These are phyloP conservation scores for Zaprionus capensis DNA, from an alignment of 1,140 invertebrate species.

Conservation along the genomic window DNA sequence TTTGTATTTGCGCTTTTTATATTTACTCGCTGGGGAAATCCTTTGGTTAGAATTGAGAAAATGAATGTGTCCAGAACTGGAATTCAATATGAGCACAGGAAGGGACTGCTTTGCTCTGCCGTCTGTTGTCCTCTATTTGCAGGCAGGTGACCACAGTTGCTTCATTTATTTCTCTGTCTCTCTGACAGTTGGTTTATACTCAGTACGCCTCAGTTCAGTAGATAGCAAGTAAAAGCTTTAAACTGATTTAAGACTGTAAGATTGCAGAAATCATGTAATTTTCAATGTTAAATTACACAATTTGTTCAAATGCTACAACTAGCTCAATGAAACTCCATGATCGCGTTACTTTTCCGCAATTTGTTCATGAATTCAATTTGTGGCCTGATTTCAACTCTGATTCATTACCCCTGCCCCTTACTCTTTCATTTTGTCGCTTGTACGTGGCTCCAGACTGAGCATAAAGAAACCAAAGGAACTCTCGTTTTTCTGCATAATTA, in stretches of 20 bases:
- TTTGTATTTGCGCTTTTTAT: conserved; percentile 11
- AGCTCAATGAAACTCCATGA: not conserved
- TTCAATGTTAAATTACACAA: not conserved
- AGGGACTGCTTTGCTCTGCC: not conserved
- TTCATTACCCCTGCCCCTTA: not conserved
- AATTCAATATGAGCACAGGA: conserved; percentile 30
- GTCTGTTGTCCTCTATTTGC: not conserved
- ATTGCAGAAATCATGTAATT: not conserved
- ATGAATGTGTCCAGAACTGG: conserved; percentile 15
- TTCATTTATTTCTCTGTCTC: conserved; percentile 17
- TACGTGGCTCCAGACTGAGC: not conserved
- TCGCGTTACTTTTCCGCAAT: not conserved
- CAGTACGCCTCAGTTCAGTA: not conserved
- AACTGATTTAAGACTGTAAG: not conserved
- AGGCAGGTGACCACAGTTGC: conserved; percentile 17
- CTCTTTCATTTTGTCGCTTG: not conserved
- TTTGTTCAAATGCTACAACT: not conserved
- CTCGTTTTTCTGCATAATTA: conserved; percentile 9
- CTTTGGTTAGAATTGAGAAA: conserved; percentile 14
- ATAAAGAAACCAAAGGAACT: not conserved
- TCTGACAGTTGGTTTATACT: conserved; percentile 4
- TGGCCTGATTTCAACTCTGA: not conserved
- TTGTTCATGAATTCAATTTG: conserved; percentile 9
- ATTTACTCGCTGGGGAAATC: conserved; percentile 13
- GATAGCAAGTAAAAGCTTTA: not conserved